Evolutionary conservation across 2,888 invertebrate genomes (phyloP).

Genomic region (Scrobipalpa atriplicella): DNA sequence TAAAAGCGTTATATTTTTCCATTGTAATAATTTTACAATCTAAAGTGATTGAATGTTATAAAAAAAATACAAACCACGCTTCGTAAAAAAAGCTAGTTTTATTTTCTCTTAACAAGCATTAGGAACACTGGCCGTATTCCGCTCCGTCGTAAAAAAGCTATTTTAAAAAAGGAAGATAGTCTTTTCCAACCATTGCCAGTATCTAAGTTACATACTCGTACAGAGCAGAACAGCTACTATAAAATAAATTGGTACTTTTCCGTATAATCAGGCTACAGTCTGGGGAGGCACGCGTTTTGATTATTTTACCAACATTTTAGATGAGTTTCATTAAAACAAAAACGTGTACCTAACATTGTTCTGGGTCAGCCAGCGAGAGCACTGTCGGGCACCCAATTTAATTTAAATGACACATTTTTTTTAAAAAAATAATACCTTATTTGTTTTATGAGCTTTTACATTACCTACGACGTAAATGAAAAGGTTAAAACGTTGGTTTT

Average conservation of each 20-base stretch:
- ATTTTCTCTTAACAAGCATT: neutral
- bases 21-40: too few species aligned
- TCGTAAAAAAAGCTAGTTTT: neutral
- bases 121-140: neutral
- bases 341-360: too few species aligned
- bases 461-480: too few species aligned
- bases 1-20: too few species aligned
- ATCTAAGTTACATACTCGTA: neutral
- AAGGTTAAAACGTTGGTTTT: too few species aligned
- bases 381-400: too few species aligned
- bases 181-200: neutral
- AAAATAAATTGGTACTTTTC: conserved; percentile 1
- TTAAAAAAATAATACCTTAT: too few species aligned
- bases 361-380: too few species aligned
- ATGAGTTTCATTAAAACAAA: neutral
- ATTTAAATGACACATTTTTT: too few species aligned
- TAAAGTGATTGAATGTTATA: too few species aligned
- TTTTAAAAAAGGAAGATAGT: conserved; percentile 14
- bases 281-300: neutral
- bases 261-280: neutral
- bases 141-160: conserved; percentile 23
- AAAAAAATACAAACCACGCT: too few species aligned
- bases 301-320: conserved; percentile 7
- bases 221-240: neutral
- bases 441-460: too few species aligned